Evolutionary conservation across 2,113 vertebrate species (phyloP), one percentile per base, ranked within the genome.

Genomic region (Lathamus discolor): DNA sequence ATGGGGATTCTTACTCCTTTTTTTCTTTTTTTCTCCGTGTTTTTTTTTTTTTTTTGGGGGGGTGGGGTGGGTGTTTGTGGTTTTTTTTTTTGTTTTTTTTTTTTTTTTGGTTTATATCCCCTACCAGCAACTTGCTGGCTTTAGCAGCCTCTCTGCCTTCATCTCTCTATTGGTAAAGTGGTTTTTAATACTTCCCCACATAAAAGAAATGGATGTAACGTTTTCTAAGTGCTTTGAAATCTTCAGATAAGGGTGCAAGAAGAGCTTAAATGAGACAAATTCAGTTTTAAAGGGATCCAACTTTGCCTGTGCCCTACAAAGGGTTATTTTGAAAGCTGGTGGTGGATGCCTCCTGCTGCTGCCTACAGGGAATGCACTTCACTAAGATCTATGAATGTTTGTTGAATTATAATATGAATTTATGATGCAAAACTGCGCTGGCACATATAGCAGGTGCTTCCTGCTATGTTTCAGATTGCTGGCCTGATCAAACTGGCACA

Each of bases 311-410:
- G 46, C 7, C 6, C 13, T 66, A 35, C n/a, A 49, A 54, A 84
- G 33, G 23, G n/a, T 51, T 92, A 48, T 80, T 90, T 49, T 62
- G 83, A 64, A 83, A 88, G 68, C 67, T 57, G 57, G 4, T 83
- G 13, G 59, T 27, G 31, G 28, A 69, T 85, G 75, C 57, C 59
- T 93, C 63, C 90, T 94, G 85, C 72, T 92, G 88, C 72, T 88
- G 54, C 46, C 76, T 51, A 17, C 24, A 66, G 59, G 79, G 75
- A 77, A 74, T 23, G 64, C 22, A 28, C 6, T 88, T 66, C 22
- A 5, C 83, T 12, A n/a, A 70, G 59, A 67, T 59, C 41, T 54
- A 6, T n/a, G 64, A 44, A n/a, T 29, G 54, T 59, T 61, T 86
- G 39, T 76, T 83, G 82, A 77, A 62, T 86, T 70, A 49, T 49